Evolutionary conservation across 1,140 invertebrate genomes (phyloP).

Genomic region (Ceratitis capitata): DNA sequence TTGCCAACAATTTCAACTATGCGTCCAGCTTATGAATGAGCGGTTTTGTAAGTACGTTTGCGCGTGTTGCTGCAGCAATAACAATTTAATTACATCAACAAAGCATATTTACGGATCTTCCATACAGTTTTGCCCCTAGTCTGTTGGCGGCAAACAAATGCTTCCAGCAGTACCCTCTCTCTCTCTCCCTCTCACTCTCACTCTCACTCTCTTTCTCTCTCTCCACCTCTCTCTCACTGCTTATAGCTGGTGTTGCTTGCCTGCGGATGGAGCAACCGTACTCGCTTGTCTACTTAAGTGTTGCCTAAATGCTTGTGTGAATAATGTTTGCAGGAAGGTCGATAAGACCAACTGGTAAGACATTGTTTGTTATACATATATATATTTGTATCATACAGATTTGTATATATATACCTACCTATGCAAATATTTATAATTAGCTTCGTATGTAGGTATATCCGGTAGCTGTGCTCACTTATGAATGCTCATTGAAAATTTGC

Average conservation of each 20-base stretch:
- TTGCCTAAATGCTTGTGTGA: background rate
- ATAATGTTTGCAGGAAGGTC: conserved; percentile 19
- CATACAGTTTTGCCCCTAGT: no score
- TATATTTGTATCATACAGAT: background rate
- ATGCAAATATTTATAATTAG: background rate
- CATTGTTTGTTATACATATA: background rate
- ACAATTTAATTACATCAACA: conserved; percentile 36
- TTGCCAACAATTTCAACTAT: conserved; percentile 34
- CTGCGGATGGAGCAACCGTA: background rate
- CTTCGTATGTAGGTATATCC: background rate
- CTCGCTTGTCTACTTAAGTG: conserved; percentile 33
- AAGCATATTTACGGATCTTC: conserved; percentile 12
- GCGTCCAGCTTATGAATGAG: background rate
- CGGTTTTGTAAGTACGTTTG: background rate
- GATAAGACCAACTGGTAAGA: background rate
- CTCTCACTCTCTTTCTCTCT: no score
- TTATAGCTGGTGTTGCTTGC: background rate
- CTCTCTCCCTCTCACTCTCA: no score
- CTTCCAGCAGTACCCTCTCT: conserved; percentile 9
- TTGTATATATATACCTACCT: background rate
- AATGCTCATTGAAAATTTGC: background rate
- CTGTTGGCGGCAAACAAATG: conserved; percentile 23
- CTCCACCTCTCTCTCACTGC: background rate
- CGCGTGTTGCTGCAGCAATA: background rate
- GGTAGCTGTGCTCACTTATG: background rate